Conservation (phyloP, 2,113 vertebrate genomes). For the Poecile atricapillus region DNA sequence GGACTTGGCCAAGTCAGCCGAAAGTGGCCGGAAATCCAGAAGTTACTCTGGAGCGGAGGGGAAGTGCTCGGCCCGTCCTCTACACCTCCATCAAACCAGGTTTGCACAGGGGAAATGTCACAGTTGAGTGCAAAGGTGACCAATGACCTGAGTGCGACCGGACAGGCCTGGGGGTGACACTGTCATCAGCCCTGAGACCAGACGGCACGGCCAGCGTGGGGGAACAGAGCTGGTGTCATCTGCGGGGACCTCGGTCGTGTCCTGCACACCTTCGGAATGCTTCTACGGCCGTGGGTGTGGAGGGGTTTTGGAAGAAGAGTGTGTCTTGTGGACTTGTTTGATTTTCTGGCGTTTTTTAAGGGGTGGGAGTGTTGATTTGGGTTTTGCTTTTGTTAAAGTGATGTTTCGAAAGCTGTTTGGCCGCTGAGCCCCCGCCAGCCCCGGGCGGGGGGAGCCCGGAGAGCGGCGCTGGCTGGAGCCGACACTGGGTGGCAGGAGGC, state of each 20-base stretch:
- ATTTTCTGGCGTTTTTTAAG: not conserved
- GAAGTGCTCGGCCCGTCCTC: not conserved
- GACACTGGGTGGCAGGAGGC: slow-evolving; percentile 8
- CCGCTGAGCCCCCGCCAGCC: not conserved
- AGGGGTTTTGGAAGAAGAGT: not conserved
- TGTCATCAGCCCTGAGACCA: not conserved
- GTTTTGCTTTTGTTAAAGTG: not conserved
- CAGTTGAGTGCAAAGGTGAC: not conserved
- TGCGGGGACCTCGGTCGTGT: not conserved
- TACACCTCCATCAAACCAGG: not conserved
- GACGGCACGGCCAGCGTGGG: fast-evolving
- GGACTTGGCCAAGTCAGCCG: not conserved
- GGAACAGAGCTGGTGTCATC: not conserved
- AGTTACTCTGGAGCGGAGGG: not conserved
- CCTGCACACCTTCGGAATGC: not conserved
- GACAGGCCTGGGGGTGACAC: not conserved
- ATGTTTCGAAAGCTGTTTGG: not conserved
- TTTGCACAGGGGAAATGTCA: not conserved
- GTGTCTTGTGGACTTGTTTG: not conserved
- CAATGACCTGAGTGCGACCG: not conserved
- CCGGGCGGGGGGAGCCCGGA: not conserved
- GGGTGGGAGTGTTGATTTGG: no score
- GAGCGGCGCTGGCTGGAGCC: not conserved
- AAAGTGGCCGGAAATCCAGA: not conserved
- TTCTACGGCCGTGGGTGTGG: fast-evolving